Percentiles rank a stretch among this genome's conserved stretches.
Evolutionary conservation across 2,113 vertebrate genomes (phyloP).

Genomic region (Peromyscus californicus): DNA sequence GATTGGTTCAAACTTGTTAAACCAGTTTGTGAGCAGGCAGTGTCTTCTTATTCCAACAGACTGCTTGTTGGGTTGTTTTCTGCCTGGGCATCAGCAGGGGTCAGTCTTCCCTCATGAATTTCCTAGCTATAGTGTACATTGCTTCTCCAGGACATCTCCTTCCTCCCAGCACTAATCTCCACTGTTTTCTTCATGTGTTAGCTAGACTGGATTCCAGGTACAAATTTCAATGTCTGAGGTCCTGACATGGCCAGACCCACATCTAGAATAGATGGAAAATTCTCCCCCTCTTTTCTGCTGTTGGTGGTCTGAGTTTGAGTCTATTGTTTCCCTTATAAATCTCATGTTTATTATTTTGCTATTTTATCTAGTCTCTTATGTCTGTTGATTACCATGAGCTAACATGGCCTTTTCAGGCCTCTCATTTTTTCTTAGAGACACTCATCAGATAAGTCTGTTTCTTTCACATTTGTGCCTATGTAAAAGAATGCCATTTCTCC

Average conservation of each 20-base stretch:
- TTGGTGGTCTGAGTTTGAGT: not conserved
- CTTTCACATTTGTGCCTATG: not conserved
- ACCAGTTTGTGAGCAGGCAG: not conserved
- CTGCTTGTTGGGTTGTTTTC: not conserved
- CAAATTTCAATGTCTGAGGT: not conserved
- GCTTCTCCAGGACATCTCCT: not conserved
- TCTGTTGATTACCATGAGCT: not conserved
- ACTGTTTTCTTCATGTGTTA: not conserved
- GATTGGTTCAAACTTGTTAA: not conserved
- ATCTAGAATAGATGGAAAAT: not conserved
- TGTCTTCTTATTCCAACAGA: not conserved
- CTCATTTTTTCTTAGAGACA: not conserved
- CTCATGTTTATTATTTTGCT: not conserved
- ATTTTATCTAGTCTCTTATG: not conserved
- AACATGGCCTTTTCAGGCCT: not conserved
- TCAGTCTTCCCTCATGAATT: not conserved
- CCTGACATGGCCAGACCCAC: not conserved
- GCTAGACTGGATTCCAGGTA: not conserved
- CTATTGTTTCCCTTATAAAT: not conserved
- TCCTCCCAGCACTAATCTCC: not conserved
- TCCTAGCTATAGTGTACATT: too few relatives aligned
- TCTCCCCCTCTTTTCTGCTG: not conserved
- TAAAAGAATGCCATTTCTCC: not conserved
- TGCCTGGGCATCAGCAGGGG: too few relatives aligned
- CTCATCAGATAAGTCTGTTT: not conserved